Evolutionary conservation across 2,113 vertebrate genomes (phyloP).

Genomic region (Blennius ocellaris): DNA sequence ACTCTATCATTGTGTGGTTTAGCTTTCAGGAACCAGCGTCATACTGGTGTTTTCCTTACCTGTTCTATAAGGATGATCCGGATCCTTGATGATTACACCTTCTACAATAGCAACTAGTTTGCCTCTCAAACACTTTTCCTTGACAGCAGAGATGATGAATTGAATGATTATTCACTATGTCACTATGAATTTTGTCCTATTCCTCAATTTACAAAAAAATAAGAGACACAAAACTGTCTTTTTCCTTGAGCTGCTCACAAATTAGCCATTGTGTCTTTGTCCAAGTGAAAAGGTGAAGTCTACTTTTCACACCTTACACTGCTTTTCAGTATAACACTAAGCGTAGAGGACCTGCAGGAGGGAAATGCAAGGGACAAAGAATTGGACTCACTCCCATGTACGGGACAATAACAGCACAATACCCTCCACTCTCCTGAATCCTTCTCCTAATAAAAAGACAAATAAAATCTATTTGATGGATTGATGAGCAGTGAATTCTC

Average conservation of each 20-base stretch:
- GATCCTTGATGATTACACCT: neutral
- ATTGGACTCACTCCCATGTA: neutral
- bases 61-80: neutral
- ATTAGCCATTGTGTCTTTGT: too few relatives aligned
- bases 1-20: constrained; percentile 12
- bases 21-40: constrained; percentile 9
- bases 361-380: too few relatives aligned
- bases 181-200: neutral
- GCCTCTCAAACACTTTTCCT: neutral
- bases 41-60: constrained; percentile 6
- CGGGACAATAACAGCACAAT: constrained; percentile 20
- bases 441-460: constrained; percentile 54
- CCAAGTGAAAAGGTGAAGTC: too few relatives aligned
- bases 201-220: neutral
- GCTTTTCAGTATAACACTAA: too few relatives aligned
- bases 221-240: neutral
- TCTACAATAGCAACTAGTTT: constrained; percentile 9
- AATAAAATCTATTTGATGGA: constrained; percentile 62
- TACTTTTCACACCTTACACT: too few relatives aligned
- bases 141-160: constrained; percentile 17
- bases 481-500: constrained; percentile 72
- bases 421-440: constrained; percentile 15
- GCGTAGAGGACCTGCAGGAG: too few relatives aligned
- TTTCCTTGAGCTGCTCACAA: too few relatives aligned
- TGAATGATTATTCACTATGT: constrained; percentile 2